Percentiles rank a stretch among this genome's conserved stretches.
These are phyloP conservation scores for Thalassoma bifasciatum DNA, from an alignment of 2,113 vertebrate genomes.

Conservation along the genomic window DNA sequence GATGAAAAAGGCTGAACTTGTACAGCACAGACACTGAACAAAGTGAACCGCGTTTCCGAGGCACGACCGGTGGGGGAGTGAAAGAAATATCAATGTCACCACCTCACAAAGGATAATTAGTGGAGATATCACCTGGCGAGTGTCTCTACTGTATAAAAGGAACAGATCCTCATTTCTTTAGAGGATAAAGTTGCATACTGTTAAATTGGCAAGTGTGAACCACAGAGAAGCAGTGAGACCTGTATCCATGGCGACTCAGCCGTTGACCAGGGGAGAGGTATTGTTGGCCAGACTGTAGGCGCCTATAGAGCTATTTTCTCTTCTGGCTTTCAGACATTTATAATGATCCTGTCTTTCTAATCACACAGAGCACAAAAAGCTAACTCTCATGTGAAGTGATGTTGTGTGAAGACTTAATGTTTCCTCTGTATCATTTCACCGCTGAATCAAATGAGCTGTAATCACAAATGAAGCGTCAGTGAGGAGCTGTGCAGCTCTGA, in stretches of 20 bases:
- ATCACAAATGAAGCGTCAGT: conserved; percentile 31
- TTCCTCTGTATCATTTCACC: conserved; percentile 4
- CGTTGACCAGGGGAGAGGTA: conserved; percentile 21
- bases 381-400: neutral
- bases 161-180: conserved; percentile 8
- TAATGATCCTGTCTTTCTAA: neutral
- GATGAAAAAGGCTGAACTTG: neutral
- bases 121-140: conserved; percentile 2
- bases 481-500: conserved; percentile 37
- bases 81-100: neutral
- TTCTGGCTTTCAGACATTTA: conserved; percentile 13
- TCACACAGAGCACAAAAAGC: neutral
- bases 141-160: neutral
- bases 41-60: neutral
- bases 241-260: conserved; percentile 62
- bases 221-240: conserved; percentile 28
- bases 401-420: neutral
- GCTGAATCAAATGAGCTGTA: conserved; percentile 13
- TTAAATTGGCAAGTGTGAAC: conserved; percentile 48
- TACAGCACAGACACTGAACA: too few relatives aligned
- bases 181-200: conserved; percentile 32
- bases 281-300: conserved; percentile 1
- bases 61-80: neutral
- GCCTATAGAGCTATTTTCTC: neutral
- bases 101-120: neutral